Evolutionary conservation across 2,797 vertebrate species (phyloP).

Genomic region (Hyperoplus immaculatus): DNA sequence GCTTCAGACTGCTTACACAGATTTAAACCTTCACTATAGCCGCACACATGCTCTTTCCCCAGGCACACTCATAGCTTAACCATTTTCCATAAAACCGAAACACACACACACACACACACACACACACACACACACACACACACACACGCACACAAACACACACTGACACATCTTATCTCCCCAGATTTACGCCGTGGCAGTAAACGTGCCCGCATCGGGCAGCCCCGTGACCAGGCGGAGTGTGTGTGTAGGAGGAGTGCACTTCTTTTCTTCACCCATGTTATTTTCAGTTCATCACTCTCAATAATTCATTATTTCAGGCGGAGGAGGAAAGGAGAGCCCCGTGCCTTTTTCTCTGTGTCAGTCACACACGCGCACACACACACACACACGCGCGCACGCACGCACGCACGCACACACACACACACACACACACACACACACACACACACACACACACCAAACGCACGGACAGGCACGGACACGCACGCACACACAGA

Average conservation of each 20-base stretch:
- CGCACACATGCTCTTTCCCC: conserved; percentile 16
- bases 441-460: neutral
- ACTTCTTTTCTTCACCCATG: conserved; percentile 66
- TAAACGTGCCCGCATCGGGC: conserved; percentile 60
- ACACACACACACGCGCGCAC: neutral
- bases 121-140: conserved; percentile 38
- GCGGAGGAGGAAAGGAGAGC: conserved; percentile 66
- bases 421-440: neutral
- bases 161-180: conserved; percentile 12
- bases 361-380: conserved; percentile 26
- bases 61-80: conserved; percentile 23
- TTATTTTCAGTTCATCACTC: conserved; percentile 86
- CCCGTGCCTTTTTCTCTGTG: conserved; percentile 52
- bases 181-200: conserved; percentile 17
- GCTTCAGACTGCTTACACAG: conserved; percentile 1
- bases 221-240: conserved; percentile 62
- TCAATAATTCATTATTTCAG: conserved; percentile 85
- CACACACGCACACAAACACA: conserved; percentile 29
- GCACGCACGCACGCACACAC: neutral
- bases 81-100: conserved; percentile 30
- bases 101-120: too few relatives aligned
- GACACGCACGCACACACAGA: conserved; percentile 29
- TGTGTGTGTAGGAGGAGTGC: conserved; percentile 62
- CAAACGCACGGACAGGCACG: conserved; percentile 11
- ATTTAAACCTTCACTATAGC: conserved; percentile 23